These are phyloP conservation scores for Acleris literana DNA, from an alignment of 2,888 invertebrate genomes.

Conservation along the genomic window DNA sequence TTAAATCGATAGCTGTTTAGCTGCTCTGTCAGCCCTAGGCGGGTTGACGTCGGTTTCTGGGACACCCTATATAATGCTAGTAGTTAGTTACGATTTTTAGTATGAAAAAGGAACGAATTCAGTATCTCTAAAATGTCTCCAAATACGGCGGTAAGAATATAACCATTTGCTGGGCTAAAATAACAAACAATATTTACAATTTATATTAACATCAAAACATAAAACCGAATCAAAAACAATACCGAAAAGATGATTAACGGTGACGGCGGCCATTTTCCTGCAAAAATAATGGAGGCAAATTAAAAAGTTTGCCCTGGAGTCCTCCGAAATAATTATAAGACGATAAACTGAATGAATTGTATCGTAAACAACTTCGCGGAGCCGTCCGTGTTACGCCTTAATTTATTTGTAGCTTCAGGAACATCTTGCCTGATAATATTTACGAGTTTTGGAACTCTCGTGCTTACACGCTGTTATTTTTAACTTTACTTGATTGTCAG, in stretches of 20 bases:
- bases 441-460: not conserved
- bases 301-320: slow-evolving; percentile 23
- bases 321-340: slow-evolving; percentile 26
- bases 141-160: no score
- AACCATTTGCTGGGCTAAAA: no score
- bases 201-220: no score
- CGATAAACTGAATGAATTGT: slow-evolving; percentile 28
- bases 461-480: slow-evolving; percentile 1
- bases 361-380: slow-evolving; percentile 29
- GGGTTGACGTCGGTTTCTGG: no score
- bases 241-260: slow-evolving; percentile 16
- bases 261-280: slow-evolving; percentile 2
- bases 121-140: no score
- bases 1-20: no score
- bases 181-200: no score
- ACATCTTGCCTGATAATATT: slow-evolving; percentile 9
- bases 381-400: slow-evolving; percentile 20
- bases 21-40: no score
- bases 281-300: slow-evolving; percentile 22
- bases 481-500: not conserved
- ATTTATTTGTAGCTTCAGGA: slow-evolving; percentile 23
- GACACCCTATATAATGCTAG: no score
- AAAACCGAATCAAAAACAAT: slow-evolving; percentile 8
- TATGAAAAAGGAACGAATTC: no score
- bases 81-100: no score